Conservation (phyloP, 1,140 invertebrate species). For the Drosophila orena region DNA sequence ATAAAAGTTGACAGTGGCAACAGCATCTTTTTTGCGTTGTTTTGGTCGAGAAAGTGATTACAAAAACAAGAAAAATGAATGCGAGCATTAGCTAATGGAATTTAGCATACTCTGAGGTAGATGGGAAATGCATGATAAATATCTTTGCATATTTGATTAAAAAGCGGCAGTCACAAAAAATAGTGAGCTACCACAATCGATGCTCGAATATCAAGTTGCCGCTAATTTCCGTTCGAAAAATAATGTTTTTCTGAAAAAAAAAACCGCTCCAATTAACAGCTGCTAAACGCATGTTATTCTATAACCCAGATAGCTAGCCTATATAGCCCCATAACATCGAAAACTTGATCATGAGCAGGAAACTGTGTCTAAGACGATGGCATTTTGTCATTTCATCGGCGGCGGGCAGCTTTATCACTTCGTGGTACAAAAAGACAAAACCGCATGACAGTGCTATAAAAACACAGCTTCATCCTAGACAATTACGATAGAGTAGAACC, state of each 20-base stretch:
- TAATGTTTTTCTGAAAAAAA: background rate
- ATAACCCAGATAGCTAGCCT: constrained; percentile 23
- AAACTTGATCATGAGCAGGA: constrained; percentile 37
- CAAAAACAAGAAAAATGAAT: background rate
- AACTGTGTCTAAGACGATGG: constrained; percentile 37
- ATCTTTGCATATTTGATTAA: no score
- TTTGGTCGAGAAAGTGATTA: constrained; percentile 19
- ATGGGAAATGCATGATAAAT: background rate
- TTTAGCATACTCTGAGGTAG: background rate
- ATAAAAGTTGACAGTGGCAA: constrained; percentile 36
- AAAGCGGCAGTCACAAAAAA: no score
- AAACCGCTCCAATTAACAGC: constrained; percentile 7
- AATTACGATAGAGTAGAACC: constrained; percentile 48
- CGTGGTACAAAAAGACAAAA: constrained; percentile 17
- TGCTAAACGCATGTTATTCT: background rate
- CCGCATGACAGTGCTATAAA: constrained; percentile 45
- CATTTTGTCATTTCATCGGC: constrained; percentile 44
- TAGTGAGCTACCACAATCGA: no score
- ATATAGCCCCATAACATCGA: constrained; percentile 20
- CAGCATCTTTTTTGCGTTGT: constrained; percentile 17
- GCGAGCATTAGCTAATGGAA: constrained; percentile 15
- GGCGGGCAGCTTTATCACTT: constrained; percentile 28
- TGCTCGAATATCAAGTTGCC: background rate
- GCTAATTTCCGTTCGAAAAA: background rate
- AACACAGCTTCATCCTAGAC: constrained; percentile 38